phyloP scores from a whole-genome alignment of 1,140 invertebrate genomes.

The Drosophila sulfurigaster region DNA sequence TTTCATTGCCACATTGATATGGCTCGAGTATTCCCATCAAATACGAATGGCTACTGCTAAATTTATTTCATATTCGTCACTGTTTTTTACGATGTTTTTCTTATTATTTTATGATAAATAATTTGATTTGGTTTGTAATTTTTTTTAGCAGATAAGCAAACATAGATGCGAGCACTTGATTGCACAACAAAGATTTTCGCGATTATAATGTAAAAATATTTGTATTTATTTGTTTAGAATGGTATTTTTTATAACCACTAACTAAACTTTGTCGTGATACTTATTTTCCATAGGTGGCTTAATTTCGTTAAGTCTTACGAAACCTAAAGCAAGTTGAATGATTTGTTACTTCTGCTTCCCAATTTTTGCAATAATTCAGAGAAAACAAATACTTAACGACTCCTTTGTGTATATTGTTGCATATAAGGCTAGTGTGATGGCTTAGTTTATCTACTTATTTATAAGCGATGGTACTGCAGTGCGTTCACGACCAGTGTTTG shows the following conservation, averaged over 20 bases:
- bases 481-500: slow-evolving; percentile 22
- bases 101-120: slow-evolving; percentile 10
- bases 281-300: too few species aligned
- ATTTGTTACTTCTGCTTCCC: slow-evolving; percentile 55
- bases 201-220: neutral
- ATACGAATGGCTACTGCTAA: slow-evolving; percentile 33
- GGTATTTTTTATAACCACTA: too few species aligned
- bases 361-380: slow-evolving; percentile 9
- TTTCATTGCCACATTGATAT: slow-evolving; percentile 63
- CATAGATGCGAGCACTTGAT: neutral
- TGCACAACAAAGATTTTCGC: neutral
- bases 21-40: slow-evolving; percentile 5
- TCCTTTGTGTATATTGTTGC: slow-evolving; percentile 36
- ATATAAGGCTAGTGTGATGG: neutral
- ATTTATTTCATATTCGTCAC: slow-evolving; percentile 4
- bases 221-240: neutral
- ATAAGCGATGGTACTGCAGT: slow-evolving; percentile 13
- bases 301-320: too few species aligned
- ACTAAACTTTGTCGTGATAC: too few species aligned
- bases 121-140: neutral
- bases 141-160: neutral
- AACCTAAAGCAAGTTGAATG: slow-evolving; percentile 49
- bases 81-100: slow-evolving; percentile 30
- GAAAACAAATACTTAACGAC: slow-evolving; percentile 51
- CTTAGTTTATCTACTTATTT: slow-evolving; percentile 20